These are phyloP conservation scores for Sylvilagus bachmani DNA, from an alignment of 2,113 vertebrate genomes.

Conservation along the genomic window DNA sequence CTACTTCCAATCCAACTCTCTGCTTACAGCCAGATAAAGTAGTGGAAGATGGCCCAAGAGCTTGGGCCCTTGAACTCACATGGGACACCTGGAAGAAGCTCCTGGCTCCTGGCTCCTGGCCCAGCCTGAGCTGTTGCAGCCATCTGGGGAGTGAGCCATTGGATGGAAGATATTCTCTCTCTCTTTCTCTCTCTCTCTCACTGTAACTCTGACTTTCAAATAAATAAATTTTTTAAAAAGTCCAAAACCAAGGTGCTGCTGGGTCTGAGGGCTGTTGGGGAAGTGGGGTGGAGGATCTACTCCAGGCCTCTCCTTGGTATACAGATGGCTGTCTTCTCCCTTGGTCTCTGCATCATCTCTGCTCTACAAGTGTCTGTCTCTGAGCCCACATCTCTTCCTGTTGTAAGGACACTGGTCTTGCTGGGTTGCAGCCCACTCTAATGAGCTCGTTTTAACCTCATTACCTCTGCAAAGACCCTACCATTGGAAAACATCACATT, in stretches of 20 bases:
- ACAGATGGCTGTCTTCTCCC: neutral
- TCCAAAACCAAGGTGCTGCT: neutral
- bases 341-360: neutral
- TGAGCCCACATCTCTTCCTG: neutral
- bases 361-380: neutral
- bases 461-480: neutral
- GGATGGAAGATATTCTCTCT: no score
- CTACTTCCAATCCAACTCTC: no score
- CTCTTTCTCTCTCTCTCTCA: no score
- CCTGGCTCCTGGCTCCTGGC: no score
- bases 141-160: no score
- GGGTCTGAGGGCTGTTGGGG: neutral
- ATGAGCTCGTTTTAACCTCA: conserved; percentile 4
- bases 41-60: no score
- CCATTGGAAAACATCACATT: neutral
- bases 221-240: neutral
- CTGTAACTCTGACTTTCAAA: no score
- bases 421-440: neutral
- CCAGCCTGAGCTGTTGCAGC: no score
- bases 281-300: neutral
- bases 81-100: no score
- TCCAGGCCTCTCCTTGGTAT: neutral
- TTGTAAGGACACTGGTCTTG: neutral
- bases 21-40: no score
- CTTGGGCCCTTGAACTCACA: no score